Percentiles rank a stretch among this genome's conserved stretches.
Evolutionary conservation across 92 coral and sea anemone genomes (phyloP).

Genomic region (Heliopora coerulea): DNA sequence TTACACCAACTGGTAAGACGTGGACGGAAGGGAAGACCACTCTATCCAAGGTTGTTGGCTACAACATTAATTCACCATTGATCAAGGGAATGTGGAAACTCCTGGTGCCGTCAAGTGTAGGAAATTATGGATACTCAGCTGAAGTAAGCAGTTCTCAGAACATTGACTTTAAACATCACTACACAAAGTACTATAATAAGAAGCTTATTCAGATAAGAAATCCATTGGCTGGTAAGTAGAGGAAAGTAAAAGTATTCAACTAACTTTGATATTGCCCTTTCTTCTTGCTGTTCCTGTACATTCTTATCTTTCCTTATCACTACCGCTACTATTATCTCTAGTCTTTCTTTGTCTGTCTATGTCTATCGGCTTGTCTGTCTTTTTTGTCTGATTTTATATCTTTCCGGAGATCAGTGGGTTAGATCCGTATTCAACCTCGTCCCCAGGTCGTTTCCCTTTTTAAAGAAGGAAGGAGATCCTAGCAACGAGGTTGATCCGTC

Average conservation of each 20-base stretch:
- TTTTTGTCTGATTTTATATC: no score
- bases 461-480: no score
- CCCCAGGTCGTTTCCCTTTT: no score
- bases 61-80: neutral
- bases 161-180: constrained; percentile 17
- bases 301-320: no score
- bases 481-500: no score
- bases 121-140: constrained; percentile 18
- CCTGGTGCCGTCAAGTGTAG: constrained; percentile 9
- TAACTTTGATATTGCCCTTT: neutral
- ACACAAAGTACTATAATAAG: neutral
- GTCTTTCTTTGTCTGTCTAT: no score
- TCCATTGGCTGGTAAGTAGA: constrained; percentile 21
- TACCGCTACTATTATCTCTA: no score
- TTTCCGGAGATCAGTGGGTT: no score
- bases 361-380: no score
- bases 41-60: constrained; percentile 2
- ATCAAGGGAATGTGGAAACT: constrained; percentile 10
- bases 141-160: constrained; percentile 20
- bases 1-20: constrained; percentile 4
- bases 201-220: constrained; percentile 4
- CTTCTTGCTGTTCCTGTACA: no score
- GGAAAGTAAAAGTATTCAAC: neutral
- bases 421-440: no score
- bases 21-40: constrained; percentile 7